Evolutionary conservation across 2,113 vertebrate genomes (phyloP).

Genomic region (Xiphophorus maculatus): DNA sequence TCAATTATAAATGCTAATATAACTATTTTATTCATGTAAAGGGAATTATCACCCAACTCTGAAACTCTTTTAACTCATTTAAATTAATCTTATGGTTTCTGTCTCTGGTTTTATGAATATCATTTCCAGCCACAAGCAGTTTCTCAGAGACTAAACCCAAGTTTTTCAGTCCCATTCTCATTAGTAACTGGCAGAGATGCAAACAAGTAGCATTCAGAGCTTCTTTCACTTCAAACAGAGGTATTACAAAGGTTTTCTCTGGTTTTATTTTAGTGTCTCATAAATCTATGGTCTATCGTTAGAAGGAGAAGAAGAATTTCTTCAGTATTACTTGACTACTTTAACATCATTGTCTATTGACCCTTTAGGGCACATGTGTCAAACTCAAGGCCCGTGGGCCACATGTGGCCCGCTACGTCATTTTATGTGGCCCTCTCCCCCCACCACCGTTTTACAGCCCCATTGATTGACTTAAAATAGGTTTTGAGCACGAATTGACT

Average conservation of each 20-base stretch:
- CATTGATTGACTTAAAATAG: too few relatives aligned
- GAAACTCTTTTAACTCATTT: neutral
- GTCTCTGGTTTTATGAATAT: neutral
- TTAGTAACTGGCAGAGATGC: neutral
- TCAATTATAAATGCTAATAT: neutral
- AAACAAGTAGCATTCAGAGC: neutral
- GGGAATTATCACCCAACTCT: neutral
- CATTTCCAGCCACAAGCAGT: neutral
- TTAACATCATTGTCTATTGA: too few relatives aligned
- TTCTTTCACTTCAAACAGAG: neutral
- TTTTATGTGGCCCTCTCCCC: too few relatives aligned
- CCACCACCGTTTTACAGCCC: too few relatives aligned
- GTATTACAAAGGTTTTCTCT: neutral
- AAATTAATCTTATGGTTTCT: neutral
- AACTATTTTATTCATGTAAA: neutral
- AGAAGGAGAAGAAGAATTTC: neutral
- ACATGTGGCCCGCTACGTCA: too few relatives aligned
- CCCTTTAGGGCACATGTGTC: too few relatives aligned
- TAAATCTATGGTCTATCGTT: neutral
- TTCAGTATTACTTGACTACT: too few relatives aligned
- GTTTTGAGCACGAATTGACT: too few relatives aligned
- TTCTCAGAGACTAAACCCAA: neutral
- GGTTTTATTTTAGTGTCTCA: neutral
- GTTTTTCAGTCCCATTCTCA: neutral
- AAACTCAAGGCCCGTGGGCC: too few relatives aligned